Conservation (phyloP, 2,888 invertebrate genomes). For the Chromoteleia sp. region DNA sequence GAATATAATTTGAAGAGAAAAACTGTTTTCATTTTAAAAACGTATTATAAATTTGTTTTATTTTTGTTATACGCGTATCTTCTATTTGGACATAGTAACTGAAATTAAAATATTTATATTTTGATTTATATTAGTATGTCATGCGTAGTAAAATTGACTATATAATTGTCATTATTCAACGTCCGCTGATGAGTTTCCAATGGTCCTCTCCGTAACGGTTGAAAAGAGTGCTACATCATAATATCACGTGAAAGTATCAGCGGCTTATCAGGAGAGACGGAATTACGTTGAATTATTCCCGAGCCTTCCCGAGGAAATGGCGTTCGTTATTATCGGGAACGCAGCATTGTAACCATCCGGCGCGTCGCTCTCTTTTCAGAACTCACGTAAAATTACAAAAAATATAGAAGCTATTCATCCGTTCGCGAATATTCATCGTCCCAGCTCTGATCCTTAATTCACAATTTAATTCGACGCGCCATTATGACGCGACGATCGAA, state of each 20-base stretch:
- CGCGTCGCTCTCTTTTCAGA: constrained; percentile 48
- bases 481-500: constrained; percentile 49
- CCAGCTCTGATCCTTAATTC: constrained; percentile 45
- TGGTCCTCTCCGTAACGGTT: not conserved
- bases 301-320: constrained; percentile 32
- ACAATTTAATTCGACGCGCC: constrained; percentile 44
- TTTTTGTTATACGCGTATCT: too few species aligned
- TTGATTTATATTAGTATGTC: too few species aligned
- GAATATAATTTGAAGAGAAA: too few species aligned
- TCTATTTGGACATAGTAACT: too few species aligned
- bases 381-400: constrained; percentile 53
- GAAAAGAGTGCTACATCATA: constrained; percentile 16
- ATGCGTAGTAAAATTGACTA: too few species aligned
- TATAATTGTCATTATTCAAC: not conserved
- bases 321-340: constrained; percentile 54
- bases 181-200: constrained; percentile 17
- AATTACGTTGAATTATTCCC: constrained; percentile 56
- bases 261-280: constrained; percentile 45
- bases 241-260: constrained; percentile 27
- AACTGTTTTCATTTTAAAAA: too few species aligned
- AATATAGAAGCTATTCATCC: constrained; percentile 33
- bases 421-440: constrained; percentile 31
- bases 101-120: too few species aligned
- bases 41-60: too few species aligned
- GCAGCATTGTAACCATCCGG: constrained; percentile 40